These are phyloP conservation scores for Equus quagga DNA, from an alignment of 2,113 vertebrate genomes.

Conservation along the genomic window DNA sequence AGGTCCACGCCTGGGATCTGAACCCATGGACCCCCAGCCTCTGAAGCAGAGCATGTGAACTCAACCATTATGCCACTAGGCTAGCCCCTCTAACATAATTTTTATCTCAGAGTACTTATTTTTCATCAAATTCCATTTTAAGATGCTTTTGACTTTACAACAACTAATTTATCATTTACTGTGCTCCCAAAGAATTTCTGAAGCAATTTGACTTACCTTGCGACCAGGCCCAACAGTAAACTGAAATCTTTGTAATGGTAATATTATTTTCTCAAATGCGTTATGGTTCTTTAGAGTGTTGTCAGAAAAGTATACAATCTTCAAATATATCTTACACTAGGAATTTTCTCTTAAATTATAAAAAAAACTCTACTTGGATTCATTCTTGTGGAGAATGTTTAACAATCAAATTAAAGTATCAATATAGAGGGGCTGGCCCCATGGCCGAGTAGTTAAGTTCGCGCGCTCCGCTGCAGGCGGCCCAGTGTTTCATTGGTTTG, in stretches of 20 bases:
- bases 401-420: not conserved
- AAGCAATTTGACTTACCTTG: not conserved
- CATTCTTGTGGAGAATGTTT: not conserved
- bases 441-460: no score
- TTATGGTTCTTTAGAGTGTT: not conserved
- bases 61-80: no score
- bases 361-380: not conserved
- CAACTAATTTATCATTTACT: not conserved
- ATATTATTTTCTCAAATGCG: not conserved
- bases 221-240: not conserved
- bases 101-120: not conserved
- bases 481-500: no score
- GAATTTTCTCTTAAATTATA: not conserved
- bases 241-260: not conserved
- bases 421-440: not conserved
- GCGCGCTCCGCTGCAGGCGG: no score
- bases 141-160: not conserved
- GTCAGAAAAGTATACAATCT: not conserved
- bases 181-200: not conserved
- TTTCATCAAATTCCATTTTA: constrained; percentile 9
- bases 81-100: not conserved
- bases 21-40: no score
- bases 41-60: no score
- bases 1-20: no score
- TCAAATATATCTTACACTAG: not conserved